Evolutionary conservation across 1,140 invertebrate species (phyloP), one percentile per base, ranked within the genome.

Genomic region (Orchestia grillus): DNA sequence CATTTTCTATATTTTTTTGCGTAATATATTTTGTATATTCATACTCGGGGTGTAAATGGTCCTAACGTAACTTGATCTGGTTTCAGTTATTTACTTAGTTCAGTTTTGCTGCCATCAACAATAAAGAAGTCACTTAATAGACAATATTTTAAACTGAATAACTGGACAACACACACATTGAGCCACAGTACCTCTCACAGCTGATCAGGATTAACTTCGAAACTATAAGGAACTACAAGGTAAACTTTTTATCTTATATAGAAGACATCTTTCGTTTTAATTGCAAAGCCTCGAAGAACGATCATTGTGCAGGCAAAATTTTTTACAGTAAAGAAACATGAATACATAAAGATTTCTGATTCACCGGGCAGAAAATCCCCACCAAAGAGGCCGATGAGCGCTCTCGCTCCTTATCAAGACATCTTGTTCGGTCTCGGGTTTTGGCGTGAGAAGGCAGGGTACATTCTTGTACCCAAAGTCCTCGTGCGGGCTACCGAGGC

Each of bases 401-500:
- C 11, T 42, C 36, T 4, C 88, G 15, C 88, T 42, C 88, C 88
- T 90, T 90, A 90, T 90, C 88, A 90, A 90, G 88, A 42, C 88
- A 90, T 90, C 88, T 90, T 44, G 88, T 42, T 43, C 88, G 43
- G n/a, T 41, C 88, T 90, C n/a, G 41, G 41, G 1, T 90, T 90
- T 90, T 90, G n/a, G n/a, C 88, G 41, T 90, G n/a, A 44, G 41
- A 90, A 90, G 43, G 15, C 28, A 15, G 11, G 62, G 62, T 41
- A 90, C 88, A 90, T 90, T 90, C 88, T 90, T 44, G 43, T 90
- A 42, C 88, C 88, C 41, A 90, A 90, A 44, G 88, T 90, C 36
- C 88, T 90, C 36, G 88, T 28, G n/a, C n/a, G 88, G 4, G 0
- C 11, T 1, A 6, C 43, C 11, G 41, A 28, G 92, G 8, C 92